A percentile compares a stretch with the other conserved stretches of the same genome.
phyloP scores from a whole-genome alignment of 1,140 invertebrate species.

The Ooceraea biroi region DNA sequence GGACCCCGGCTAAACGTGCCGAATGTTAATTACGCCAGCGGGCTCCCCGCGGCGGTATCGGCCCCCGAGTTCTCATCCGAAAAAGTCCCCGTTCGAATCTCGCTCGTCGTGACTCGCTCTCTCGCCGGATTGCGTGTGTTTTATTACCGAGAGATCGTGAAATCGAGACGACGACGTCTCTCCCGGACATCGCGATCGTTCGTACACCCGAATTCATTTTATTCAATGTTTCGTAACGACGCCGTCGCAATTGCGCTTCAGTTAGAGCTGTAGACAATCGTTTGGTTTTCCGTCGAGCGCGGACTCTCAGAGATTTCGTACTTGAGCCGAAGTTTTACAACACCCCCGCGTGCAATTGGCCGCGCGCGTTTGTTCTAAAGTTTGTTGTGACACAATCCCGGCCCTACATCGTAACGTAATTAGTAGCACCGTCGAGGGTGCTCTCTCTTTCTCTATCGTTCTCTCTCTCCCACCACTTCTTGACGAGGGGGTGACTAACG shows the following conservation, averaged over 20 bases:
- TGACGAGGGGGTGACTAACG: conserved; percentile 64
- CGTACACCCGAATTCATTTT: conserved; percentile 12
- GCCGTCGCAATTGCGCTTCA: conserved; percentile 13
- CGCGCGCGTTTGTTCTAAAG: conserved; percentile 53
- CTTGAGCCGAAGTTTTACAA: conserved; percentile 46
- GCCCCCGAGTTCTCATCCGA: conserved; percentile 61
- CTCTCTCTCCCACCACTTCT: conserved; percentile 23
- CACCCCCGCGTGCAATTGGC: not conserved
- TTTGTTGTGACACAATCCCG: conserved; percentile 69
- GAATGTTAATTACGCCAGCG: conserved; percentile 83
- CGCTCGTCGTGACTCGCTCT: conserved; percentile 38
- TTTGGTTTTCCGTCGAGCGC: conserved; percentile 36
- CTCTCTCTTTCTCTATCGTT: no score
- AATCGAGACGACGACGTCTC: not conserved
- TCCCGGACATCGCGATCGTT: not conserved
- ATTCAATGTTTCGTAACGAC: conserved; percentile 3
- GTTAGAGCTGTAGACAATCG: conserved; percentile 11
- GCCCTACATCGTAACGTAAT: conserved; percentile 69
- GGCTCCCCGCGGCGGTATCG: conserved; percentile 65
- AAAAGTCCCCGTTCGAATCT: conserved; percentile 77
- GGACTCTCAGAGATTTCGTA: conserved; percentile 52
- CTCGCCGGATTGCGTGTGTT: conserved; percentile 2
- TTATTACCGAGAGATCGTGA: conserved; percentile 33
- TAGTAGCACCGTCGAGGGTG: conserved; percentile 55
- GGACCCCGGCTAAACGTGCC: conserved; percentile 78